Evolutionary conservation across 2,888 invertebrate species (phyloP).

Genomic region (Drosophila algonquin): DNA sequence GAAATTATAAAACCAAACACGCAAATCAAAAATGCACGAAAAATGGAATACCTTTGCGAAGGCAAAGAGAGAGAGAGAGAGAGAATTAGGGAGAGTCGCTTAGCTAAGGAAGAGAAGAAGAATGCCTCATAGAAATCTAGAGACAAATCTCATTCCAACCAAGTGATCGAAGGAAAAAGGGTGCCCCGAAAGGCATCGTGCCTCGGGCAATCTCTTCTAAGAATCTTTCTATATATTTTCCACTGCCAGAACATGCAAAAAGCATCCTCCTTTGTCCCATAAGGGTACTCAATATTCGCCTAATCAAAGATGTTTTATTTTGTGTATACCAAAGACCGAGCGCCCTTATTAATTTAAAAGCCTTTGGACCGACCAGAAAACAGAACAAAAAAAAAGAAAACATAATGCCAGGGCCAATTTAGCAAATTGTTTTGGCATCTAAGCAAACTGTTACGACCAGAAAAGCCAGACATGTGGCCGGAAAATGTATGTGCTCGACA

Average conservation of each 20-base stretch:
- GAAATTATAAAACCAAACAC: constrained; percentile 74
- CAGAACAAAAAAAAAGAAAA: not conserved
- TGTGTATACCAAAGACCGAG: constrained; percentile 11
- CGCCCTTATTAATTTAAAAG: constrained; percentile 55
- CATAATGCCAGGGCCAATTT: constrained; percentile 56
- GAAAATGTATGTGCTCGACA: constrained; percentile 46
- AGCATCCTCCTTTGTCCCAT: no score
- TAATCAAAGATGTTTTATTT: constrained; percentile 1
- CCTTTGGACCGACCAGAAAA: constrained; percentile 38
- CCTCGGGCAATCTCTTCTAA: no score
- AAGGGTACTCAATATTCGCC: constrained; percentile 20
- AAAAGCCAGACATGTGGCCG: constrained; percentile 42
- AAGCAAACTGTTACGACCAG: constrained; percentile 53
- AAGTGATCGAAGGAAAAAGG: no score
- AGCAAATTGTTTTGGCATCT: constrained; percentile 56
- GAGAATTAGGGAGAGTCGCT: not conserved
- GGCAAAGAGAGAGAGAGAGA: not conserved
- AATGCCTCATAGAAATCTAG: no score
- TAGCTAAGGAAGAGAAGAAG: not conserved
- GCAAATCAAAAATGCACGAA: constrained; percentile 74
- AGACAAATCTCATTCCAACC: no score
- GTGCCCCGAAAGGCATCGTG: no score
- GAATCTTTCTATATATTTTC: no score
- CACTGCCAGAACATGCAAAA: no score
- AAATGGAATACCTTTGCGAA: constrained; percentile 2